A percentile compares a stretch with the other conserved stretches of the same genome.
Evolutionary conservation across 2,113 vertebrate species (phyloP).

Genomic region (Pteronura brasiliensis): DNA sequence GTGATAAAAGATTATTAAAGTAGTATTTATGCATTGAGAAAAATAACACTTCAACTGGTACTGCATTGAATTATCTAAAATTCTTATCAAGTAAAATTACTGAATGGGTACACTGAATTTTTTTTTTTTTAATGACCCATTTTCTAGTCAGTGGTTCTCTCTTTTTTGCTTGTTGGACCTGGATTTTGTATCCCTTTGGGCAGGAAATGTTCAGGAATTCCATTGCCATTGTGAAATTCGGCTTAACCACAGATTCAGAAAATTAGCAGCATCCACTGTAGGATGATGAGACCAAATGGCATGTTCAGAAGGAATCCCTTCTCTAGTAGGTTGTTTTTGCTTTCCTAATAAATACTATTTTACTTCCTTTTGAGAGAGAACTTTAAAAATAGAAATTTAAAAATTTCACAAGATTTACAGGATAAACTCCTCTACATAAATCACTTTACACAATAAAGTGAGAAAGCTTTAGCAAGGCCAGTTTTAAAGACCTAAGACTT

Average conservation of each 20-base stretch:
- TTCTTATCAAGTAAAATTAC: neutral
- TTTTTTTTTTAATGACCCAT: neutral
- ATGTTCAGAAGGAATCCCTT: neutral
- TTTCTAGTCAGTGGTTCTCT: neutral
- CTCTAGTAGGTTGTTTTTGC: neutral
- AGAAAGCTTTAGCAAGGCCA: neutral
- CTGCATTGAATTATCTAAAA: neutral
- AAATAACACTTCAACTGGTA: neutral
- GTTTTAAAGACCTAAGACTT: neutral
- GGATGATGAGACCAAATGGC: neutral
- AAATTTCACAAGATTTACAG: neutral
- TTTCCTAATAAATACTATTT: conserved; percentile 12
- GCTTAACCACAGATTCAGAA: neutral
- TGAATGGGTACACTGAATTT: neutral
- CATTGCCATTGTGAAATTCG: neutral
- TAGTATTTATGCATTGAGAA: neutral
- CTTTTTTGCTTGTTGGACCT: neutral
- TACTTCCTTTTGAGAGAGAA: neutral
- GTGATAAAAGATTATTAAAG: neutral
- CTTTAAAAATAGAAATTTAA: conserved; percentile 24
- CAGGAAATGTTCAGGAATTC: neutral
- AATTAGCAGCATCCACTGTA: neutral
- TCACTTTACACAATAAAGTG: neutral
- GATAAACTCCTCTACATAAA: neutral
- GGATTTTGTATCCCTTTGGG: neutral